Evolutionary conservation across 2,113 vertebrate genomes (phyloP), one percentile per base, ranked within the genome.

Genomic region (Poeciliopsis prolifica): DNA sequence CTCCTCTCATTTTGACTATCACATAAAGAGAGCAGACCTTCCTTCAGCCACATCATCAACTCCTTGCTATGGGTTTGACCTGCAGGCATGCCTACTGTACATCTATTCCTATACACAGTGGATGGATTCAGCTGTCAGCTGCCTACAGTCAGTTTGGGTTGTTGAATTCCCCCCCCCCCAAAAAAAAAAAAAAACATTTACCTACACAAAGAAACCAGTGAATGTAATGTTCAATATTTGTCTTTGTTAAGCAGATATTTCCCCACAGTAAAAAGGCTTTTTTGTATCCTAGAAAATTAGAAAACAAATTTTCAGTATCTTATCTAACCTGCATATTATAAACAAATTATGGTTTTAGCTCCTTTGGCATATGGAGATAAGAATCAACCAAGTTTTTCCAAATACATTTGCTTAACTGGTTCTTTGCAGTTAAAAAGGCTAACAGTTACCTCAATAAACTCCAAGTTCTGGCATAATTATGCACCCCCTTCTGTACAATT

Each of bases 111-210:
- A 48, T 75, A 64, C 75, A 83, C 82, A 76, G 60, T 48, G 70
- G 75, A 78, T n/a, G 15, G 72, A 69, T 83, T 78, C 64, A 24
- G 30, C 71, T 74, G 78, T 83, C 84, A 75, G 74, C 86, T 72
- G 82, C 78, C 84, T 82, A 58, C 68, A 80, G 80, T 86, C 71
- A 85, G 71, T 81, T 26, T 61, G 68, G 74, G 65, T 87, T 65
- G 69, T 69, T 84, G 65, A 84, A 87, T 89, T 42, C 15, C 12
- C 15, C 87, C 75, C 15, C 15, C 12, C 15, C 87, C 75, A 61
- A 72, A 77, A 33, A 14, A 42, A 88, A 74, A 61, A 72, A 77
- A 80, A 54, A 84, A 81, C 72, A 78, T 40, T 28, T 26, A 78
- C 64, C 9, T 1, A 63, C 31, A 80, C 61, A 70, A 80, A 72